A percentile compares a stretch with the other conserved stretches of the same genome.
Conservation (phyloP, 2,888 invertebrate species). For the Drosophila koepferae region DNA sequence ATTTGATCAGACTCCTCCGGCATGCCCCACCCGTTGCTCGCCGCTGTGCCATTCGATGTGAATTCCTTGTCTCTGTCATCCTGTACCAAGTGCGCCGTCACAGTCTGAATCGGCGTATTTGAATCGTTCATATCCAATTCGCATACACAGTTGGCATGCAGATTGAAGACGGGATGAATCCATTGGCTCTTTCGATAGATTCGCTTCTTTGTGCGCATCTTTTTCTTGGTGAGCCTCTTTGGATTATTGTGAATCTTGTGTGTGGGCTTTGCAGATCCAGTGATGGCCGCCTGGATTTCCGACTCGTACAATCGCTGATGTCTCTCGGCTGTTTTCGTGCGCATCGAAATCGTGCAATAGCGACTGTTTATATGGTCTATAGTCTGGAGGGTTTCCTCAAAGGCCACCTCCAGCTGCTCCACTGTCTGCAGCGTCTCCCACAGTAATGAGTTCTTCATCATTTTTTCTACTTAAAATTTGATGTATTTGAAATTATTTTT, state of each 20-base stretch:
- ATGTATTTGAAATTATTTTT: not conserved
- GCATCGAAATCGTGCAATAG: slow-evolving; percentile 31
- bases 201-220: not conserved
- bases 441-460: slow-evolving; percentile 43
- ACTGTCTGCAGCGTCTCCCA: slow-evolving; percentile 51
- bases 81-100: slow-evolving; percentile 25
- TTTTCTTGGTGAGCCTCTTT: slow-evolving; percentile 5
- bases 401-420: slow-evolving; percentile 52
- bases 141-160: slow-evolving; percentile 15
- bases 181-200: not conserved
- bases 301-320: slow-evolving; percentile 44
- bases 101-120: not conserved
- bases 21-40: slow-evolving; percentile 22
- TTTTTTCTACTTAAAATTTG: slow-evolving; percentile 48
- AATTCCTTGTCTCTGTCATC: not conserved
- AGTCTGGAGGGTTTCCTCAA: slow-evolving; percentile 39
- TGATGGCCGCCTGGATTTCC: slow-evolving; percentile 65
- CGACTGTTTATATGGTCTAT: slow-evolving; percentile 51
- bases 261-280: not conserved
- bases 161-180: not conserved
- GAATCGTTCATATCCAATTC: not conserved
- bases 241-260: slow-evolving; percentile 14
- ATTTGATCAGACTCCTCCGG: not conserved
- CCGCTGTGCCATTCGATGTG: not conserved
- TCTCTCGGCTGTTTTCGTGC: slow-evolving; percentile 16